A percentile compares a stretch with the other conserved stretches of the same genome.
Evolutionary conservation across 2,113 vertebrate species (phyloP).

Genomic region (Podiceps cristatus): DNA sequence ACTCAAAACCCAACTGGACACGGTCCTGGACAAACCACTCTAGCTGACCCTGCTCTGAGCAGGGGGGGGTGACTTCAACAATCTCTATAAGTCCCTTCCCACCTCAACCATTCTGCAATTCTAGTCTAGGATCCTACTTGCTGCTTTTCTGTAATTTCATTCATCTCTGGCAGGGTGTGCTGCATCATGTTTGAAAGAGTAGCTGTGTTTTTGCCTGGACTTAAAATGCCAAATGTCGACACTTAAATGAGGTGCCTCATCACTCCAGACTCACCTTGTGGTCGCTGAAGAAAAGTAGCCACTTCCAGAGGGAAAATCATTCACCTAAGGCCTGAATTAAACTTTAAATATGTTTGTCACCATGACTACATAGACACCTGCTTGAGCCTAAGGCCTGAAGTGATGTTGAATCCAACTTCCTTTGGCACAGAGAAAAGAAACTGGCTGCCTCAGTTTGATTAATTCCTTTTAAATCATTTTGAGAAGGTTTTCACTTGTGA

Average conservation of each 20-base stretch:
- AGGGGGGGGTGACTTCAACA: fast-evolving
- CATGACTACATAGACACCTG: background rate
- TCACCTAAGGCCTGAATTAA: background rate
- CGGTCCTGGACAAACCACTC: background rate
- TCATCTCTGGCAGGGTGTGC: background rate
- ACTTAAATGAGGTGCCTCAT: background rate
- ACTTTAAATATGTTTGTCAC: background rate
- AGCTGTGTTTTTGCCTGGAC: background rate
- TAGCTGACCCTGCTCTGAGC: background rate
- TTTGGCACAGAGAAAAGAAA: background rate
- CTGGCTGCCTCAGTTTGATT: background rate
- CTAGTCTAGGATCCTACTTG: background rate
- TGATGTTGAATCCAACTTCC: background rate
- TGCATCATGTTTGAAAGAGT: background rate
- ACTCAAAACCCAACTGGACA: background rate
- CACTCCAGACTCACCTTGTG: background rate
- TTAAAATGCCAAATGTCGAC: background rate
- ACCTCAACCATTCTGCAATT: background rate
- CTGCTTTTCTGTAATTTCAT: background rate
- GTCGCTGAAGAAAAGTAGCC: background rate
- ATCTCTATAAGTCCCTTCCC: background rate
- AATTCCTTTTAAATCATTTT: background rate
- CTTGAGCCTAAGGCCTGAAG: background rate
- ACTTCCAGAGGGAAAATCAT: background rate
- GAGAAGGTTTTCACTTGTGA: background rate